Percentiles rank a stretch among this genome's conserved stretches.
Evolutionary conservation across 30 jellyfish, hydroid and myxozoan species (phyloP).

Genomic region (Rhopilema esculentum): DNA sequence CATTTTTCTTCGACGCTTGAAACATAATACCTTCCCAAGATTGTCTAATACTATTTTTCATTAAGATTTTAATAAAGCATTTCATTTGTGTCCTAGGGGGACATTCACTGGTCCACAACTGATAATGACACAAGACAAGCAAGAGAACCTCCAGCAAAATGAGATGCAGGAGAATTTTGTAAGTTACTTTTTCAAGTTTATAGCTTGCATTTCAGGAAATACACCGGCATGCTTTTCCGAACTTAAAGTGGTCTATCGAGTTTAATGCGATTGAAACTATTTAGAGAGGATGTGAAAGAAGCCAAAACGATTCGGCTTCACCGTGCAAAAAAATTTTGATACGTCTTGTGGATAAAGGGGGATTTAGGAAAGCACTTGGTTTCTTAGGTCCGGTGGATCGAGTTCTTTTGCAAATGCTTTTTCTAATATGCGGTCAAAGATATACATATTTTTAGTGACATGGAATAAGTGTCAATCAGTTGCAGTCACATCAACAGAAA

Average conservation of each 20-base stretch:
- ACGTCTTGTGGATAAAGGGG: not conserved
- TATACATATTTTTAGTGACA: not conserved
- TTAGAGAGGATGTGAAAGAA: not conserved
- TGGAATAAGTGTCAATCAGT: not conserved
- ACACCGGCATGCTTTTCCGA: not conserved
- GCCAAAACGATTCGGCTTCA: not conserved
- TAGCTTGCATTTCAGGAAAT: not conserved
- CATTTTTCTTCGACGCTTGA: not conserved
- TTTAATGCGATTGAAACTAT: not conserved
- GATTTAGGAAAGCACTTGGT: not conserved
- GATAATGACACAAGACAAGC: constrained; percentile 34
- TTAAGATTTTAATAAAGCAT: not conserved
- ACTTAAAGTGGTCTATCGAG: not conserved
- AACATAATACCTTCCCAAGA: not conserved
- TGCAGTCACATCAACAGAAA: not conserved
- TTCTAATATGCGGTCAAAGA: not conserved
- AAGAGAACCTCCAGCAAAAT: constrained; percentile 7
- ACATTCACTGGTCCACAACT: not conserved
- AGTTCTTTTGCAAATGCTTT: not conserved
- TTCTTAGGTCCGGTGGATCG: not conserved
- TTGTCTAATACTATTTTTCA: not conserved
- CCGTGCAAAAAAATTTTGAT: not conserved
- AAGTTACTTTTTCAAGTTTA: not conserved
- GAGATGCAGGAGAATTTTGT: constrained; percentile 26
- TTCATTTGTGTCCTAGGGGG: constrained; percentile 14